A percentile compares a stretch with the other conserved stretches of the same genome.
phyloP scores from a whole-genome alignment of 2,113 vertebrate species.

The Taxidea taxus region DNA sequence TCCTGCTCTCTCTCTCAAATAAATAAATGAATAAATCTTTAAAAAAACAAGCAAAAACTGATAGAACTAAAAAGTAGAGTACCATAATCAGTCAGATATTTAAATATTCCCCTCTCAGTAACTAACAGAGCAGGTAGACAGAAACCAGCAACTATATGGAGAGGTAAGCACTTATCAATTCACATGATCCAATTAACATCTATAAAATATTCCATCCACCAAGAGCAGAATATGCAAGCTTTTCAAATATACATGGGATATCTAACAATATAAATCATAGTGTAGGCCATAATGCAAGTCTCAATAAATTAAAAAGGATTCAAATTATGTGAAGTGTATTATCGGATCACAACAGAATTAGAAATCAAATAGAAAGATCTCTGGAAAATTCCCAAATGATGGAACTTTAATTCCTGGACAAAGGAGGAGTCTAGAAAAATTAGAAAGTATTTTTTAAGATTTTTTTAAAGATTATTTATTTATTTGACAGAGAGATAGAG shows the following conservation, averaged over 20 bases:
- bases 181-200: neutral
- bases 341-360: neutral
- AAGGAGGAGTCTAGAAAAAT: slow-evolving; percentile 12
- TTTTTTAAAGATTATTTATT: too few relatives aligned
- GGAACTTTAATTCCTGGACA: slow-evolving; percentile 6
- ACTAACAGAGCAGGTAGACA: neutral
- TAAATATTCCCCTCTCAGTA: neutral
- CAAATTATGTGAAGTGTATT: neutral
- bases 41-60: neutral
- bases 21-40: neutral
- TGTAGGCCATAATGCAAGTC: neutral
- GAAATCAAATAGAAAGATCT: neutral
- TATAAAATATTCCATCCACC: neutral
- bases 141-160: neutral
- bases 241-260: neutral
- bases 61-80: neutral
- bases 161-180: neutral
- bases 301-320: neutral
- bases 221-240: neutral
- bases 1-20: neutral
- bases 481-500: too few relatives aligned
- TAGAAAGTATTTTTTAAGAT: neutral
- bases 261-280: neutral
- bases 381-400: neutral
- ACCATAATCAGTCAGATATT: neutral